These are phyloP conservation scores for Lochmaea crataegi DNA, from an alignment of 2,888 invertebrate species.

Conservation along the genomic window DNA sequence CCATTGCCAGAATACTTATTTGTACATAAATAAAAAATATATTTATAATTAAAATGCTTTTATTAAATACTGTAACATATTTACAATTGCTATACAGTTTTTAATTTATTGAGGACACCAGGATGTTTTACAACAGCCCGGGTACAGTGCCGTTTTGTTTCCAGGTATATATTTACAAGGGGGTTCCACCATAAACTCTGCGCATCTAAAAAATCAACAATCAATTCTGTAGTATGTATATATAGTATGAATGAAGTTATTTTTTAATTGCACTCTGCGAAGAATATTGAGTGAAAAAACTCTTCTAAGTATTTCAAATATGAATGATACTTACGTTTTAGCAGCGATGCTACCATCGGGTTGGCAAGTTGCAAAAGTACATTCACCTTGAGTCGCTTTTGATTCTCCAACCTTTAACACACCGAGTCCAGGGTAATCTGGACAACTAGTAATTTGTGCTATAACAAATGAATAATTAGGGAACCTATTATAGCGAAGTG, in stretches of 20 bases:
- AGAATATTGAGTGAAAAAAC: too few species aligned
- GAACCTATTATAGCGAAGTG: too few species aligned
- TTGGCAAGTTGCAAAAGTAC: conserved; percentile 1
- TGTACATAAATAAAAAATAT: too few species aligned
- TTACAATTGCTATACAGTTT: too few species aligned
- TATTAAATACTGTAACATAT: too few species aligned
- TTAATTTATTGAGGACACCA: neutral
- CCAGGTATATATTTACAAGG: neutral
- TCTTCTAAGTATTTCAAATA: neutral
- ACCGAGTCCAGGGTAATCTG: neutral
- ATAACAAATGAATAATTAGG: too few species aligned
- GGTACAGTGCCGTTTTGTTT: neutral
- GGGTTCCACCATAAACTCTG: neutral
- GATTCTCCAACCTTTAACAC: conserved; percentile 2
- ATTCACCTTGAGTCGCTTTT: conserved; percentile 1
- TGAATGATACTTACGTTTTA: neutral
- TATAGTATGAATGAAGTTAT: too few species aligned
- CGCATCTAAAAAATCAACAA: neutral
- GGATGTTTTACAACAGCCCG: neutral
- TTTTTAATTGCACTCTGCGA: too few species aligned
- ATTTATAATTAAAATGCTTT: too few species aligned
- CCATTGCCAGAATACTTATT: too few species aligned
- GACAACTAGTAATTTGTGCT: neutral
- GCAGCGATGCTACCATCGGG: neutral
- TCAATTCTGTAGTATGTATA: neutral